Conservation (phyloP, 2,797 vertebrate species). For the Alca torda region DNA sequence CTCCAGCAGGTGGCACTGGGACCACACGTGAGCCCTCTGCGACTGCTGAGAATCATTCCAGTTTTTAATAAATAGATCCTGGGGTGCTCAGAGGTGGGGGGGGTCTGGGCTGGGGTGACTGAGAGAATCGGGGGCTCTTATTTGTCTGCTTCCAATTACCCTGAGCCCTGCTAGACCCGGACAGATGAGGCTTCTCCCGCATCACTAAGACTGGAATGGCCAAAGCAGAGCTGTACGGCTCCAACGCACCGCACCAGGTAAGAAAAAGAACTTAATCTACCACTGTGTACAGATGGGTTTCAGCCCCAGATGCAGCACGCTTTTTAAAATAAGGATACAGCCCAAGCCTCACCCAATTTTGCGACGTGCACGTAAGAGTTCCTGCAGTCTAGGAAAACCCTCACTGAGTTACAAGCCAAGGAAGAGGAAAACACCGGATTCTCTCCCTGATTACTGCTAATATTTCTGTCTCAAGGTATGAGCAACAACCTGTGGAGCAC, state of each 20-base stretch:
- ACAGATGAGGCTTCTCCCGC: background rate
- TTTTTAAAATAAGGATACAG: background rate
- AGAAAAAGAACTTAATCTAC: background rate
- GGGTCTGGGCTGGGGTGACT: background rate
- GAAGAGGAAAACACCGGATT: background rate
- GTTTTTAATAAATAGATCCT: too few relatives aligned
- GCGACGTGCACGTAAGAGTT: fast-evolving
- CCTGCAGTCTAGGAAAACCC: background rate
- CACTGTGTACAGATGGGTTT: background rate
- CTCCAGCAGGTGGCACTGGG: constrained; percentile 68
- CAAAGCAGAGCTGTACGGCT: background rate
- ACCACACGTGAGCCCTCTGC: background rate
- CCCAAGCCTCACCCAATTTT: background rate
- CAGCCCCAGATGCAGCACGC: fast-evolving
- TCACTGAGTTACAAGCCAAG: background rate
- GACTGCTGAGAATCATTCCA: background rate
- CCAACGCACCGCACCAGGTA: background rate
- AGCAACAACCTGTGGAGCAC: background rate
- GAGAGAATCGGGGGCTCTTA: fast-evolving
- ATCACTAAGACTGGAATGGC: background rate
- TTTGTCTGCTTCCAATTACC: background rate
- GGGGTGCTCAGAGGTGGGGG: background rate
- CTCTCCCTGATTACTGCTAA: background rate
- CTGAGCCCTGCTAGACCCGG: background rate
- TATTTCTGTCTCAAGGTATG: background rate